Evolutionary conservation across 2,797 vertebrate genomes (phyloP), one percentile per base, ranked within the genome.

Genomic region (Cheirogaleus major): DNA sequence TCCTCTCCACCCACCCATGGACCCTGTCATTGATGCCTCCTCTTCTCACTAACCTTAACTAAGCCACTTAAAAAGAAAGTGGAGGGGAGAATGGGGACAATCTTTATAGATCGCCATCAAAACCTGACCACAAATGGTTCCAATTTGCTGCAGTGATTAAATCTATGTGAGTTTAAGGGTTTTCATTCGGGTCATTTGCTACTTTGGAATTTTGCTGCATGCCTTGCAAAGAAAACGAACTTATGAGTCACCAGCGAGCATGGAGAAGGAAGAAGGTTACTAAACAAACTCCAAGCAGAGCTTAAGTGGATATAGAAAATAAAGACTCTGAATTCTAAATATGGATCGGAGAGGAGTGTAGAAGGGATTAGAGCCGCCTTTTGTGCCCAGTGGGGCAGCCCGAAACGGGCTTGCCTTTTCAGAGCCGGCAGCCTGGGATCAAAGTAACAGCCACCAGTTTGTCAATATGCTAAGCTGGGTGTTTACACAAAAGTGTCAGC

Each of bases 131-230:
- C 99, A 98, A 99, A 99, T 99, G 99, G 99, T 99, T 99, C 99
- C 99, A 99, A 99, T 99, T 99, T 99, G 99, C 99, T 98, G 98
- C 99, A 99, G 99, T 99, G 99, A 99, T 99, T 99, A 99, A 99
- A 99, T 99, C 97, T 98, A 99, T 98, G 98, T 98, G 98, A 99
- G 99, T 99, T 99, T 99, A 99, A 98, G 99, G 98, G 98, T 99
- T 99, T 99, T 98, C 99, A 98, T 98, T 98, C 98, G 99, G 99
- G 99, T 99, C 99, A 99, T 99, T 99, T 99, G 99, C 99, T 98
- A 98, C 98, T 99, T 98, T 97, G 98, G 98, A 98, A 98, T 99
- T 98, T 98, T 96, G 97, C 98, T 98, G 98, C 97, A 96, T 97
- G 98, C 98, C 97, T 98, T 97, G 97, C 97, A 98, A 97, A 98